Conservation (phyloP, 2,113 vertebrate species). For the Microcebus tavaratra region DNA sequence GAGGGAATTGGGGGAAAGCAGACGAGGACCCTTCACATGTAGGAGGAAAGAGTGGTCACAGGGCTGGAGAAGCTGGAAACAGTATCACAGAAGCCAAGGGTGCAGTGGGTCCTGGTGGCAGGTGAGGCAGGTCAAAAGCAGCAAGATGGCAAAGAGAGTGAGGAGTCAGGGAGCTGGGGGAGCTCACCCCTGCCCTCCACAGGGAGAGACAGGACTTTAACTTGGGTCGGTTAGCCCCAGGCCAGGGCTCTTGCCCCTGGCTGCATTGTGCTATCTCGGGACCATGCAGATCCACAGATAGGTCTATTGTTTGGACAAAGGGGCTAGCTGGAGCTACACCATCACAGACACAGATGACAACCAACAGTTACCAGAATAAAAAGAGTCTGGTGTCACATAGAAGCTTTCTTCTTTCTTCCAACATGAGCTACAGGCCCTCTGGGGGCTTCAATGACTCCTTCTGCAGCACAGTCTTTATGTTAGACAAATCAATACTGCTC, state of each 20-base stretch:
- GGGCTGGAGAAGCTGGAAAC: background rate
- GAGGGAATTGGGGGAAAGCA: background rate
- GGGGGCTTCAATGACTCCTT: background rate
- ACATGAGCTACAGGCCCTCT: background rate
- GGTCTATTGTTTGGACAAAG: background rate
- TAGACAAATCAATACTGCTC: slow-evolving; percentile 3
- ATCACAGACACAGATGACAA: background rate
- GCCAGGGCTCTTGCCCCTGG: background rate
- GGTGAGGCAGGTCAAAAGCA: background rate
- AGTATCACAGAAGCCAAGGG: background rate
- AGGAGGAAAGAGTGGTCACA: background rate
- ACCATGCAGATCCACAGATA: accelerated
- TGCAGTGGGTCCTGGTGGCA: background rate
- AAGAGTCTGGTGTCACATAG: slow-evolving; percentile 18
- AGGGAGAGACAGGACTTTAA: background rate
- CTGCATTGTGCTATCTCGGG: background rate
- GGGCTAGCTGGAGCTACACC: background rate
- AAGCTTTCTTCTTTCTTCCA: slow-evolving; percentile 43
- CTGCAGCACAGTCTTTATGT: background rate
- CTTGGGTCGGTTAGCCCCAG: background rate
- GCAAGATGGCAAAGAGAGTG: background rate
- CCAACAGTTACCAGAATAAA: slow-evolving; percentile 16
- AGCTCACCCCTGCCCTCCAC: accelerated
- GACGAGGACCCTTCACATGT: background rate
- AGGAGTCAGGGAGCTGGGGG: background rate